Evolutionary conservation across 2,797 vertebrate genomes (phyloP), one percentile per base, ranked within the genome.

Genomic region (Coregonus suidteri): DNA sequence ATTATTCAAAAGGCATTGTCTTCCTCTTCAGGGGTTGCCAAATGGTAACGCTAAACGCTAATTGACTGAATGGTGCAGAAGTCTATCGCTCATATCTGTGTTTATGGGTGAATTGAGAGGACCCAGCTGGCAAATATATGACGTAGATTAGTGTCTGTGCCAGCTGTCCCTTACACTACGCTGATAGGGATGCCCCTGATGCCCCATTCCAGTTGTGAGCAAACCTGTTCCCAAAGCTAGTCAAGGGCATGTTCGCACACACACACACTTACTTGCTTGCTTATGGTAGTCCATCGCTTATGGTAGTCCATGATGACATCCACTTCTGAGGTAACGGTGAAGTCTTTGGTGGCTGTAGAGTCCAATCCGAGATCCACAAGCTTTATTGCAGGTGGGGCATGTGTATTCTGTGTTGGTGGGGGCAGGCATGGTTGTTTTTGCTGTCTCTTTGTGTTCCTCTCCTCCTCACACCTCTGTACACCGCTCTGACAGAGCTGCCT

Each of bases 181-280:
- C 74, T 73, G 76, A 77, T 41, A 51, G 64, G 25, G 82, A 68
- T 9, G 37, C 52, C 79, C 83, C 80, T 73, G 1, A 30, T 71
- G 83, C 71, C 67, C 81, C 69, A 52, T 41, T 85, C 84, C 84
- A 84, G 82, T 85, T 69, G 85, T 77, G 83, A 76, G 79, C 78
- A 86, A 85, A 86, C 82, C 80, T 84, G 85, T 82, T 15, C 41
- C 78, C 78, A 75, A 74, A 85, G 75, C 78, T 65, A 3, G 31
- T 81, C 76, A 87, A 90, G 88, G 88, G 35, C 83, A 81, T 82
- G 54, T 68, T 14, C 34, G 34, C 65, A 73, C 14, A 14, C 30
- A 3, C 30, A 25, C 3, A 4, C 6, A 41, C 37, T 2, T 1
- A 41, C 37, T 9, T 41, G 2, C 37, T 41, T 41, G 37, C 37